Evolutionary conservation across 2,888 invertebrate genomes (phyloP).

Genomic region (Drosophila nigricruria): DNA sequence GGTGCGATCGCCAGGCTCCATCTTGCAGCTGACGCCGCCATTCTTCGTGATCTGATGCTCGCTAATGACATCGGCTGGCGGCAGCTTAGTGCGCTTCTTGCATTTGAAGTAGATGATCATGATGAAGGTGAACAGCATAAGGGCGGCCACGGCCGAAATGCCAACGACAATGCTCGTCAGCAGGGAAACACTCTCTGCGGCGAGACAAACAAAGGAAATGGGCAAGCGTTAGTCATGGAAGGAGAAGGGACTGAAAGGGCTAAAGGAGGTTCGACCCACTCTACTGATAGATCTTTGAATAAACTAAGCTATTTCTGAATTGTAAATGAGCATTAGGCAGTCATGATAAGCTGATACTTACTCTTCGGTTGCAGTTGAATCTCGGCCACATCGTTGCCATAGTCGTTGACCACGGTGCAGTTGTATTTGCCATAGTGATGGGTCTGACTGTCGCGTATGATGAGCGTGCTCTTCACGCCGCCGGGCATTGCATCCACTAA

Average conservation of each 20-base stretch:
- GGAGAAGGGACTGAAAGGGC: neutral
- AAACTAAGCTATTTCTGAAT: neutral
- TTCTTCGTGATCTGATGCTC: conserved; percentile 86
- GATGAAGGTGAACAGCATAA: conserved; percentile 93
- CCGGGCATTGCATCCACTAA: conserved; percentile 91
- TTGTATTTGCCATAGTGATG: conserved; percentile 97
- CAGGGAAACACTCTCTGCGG: conserved; percentile 91
- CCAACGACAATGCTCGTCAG: conserved; percentile 93
- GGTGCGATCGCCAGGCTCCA: conserved; percentile 91
- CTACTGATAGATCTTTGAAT: neutral
- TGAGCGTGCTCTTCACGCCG: conserved; percentile 94
- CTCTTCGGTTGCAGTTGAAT: conserved; percentile 95
- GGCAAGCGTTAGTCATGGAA: neutral
- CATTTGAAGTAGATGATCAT: conserved; percentile 90
- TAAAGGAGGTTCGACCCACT: neutral
- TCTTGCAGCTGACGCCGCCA: conserved; percentile 86
- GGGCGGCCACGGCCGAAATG: conserved; percentile 92
- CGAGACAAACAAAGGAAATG: neutral
- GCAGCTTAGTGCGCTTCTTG: conserved; percentile 83
- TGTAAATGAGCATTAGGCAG: neutral
- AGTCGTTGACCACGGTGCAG: conserved; percentile 96
- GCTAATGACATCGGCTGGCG: conserved; percentile 85
- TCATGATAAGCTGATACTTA: conserved; percentile 86
- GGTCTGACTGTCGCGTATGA: conserved; percentile 93
- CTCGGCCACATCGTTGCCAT: conserved; percentile 93